Percentiles rank a stretch among this genome's conserved stretches.
Conservation (phyloP, 2,797 vertebrate genomes). For the Pogoniulus pusillus region DNA sequence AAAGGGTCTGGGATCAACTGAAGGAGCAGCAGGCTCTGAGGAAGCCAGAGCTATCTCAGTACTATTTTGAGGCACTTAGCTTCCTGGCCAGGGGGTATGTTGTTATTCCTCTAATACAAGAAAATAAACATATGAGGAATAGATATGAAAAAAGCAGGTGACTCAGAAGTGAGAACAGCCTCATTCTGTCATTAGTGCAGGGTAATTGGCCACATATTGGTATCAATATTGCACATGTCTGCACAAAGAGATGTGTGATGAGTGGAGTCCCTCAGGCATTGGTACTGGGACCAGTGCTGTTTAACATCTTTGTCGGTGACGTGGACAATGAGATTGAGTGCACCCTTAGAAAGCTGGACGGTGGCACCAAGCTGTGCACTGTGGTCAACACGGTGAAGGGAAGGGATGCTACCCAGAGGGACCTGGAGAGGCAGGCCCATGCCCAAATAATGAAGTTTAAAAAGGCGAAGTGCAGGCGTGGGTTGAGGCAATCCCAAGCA, state of each 20-base stretch:
- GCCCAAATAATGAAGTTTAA: no score
- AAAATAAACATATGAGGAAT: conserved; percentile 43
- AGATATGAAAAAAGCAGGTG: conserved; percentile 36
- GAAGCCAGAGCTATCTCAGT: not conserved
- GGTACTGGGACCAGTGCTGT: no score
- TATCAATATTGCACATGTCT: conserved; percentile 19
- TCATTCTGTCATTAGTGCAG: conserved; percentile 61
- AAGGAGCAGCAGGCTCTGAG: not conserved
- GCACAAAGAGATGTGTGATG: not conserved
- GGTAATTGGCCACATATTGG: conserved; percentile 32
- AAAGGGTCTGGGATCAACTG: not conserved
- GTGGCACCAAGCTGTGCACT: no score
- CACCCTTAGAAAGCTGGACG: no score
- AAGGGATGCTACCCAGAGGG: no score
- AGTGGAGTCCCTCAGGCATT: no score
- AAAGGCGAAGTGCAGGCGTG: no score
- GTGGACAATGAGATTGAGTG: no score
- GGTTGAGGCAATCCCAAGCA: no score
- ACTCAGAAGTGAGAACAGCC: conserved; percentile 60
- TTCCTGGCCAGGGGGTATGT: conserved; percentile 15
- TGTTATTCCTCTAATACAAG: conserved; percentile 54
- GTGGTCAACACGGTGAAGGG: no score
- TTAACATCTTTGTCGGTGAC: no score
- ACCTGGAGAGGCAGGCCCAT: no score
- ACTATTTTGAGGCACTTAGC: conserved; percentile 45